Evolutionary conservation across 2,888 invertebrate species (phyloP).

Genomic region (Desoria tigrina): DNA sequence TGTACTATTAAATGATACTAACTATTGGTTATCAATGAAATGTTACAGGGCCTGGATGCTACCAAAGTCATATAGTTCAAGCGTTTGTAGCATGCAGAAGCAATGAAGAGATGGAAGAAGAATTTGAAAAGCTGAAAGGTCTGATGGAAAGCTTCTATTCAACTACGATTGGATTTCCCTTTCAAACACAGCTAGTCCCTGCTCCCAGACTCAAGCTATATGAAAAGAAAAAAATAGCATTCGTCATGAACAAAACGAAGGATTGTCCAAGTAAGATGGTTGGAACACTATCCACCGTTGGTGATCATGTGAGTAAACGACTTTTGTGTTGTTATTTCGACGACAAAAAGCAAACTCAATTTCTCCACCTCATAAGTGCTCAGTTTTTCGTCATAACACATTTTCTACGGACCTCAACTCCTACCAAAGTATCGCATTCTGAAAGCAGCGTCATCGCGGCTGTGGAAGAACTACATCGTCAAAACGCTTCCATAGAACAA

Average conservation of each 20-base stretch:
- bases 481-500: too few species aligned
- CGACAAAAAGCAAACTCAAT: conserved; percentile 63
- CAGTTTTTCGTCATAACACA: conserved; percentile 73
- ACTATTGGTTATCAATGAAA: neutral
- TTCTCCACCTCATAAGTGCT: conserved; percentile 71
- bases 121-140: conserved; percentile 60
- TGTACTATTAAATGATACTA: neutral
- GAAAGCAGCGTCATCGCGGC: conserved; percentile 1
- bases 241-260: conserved; percentile 74
- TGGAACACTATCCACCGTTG: conserved; percentile 71
- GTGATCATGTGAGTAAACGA: conserved; percentile 75
- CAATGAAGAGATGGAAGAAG: conserved; percentile 60
- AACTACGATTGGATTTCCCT: conserved; percentile 60
- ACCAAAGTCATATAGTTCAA: conserved; percentile 62
- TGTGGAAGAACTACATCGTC: neutral
- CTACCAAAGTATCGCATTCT: conserved; percentile 29
- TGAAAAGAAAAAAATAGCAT: conserved; percentile 69
- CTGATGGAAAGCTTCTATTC: conserved; percentile 63
- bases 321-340: conserved; percentile 67
- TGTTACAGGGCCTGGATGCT: conserved; percentile 33
- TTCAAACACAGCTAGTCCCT: conserved; percentile 70
- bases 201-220: conserved; percentile 65
- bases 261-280: conserved; percentile 69
- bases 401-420: conserved; percentile 59
- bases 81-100: conserved; percentile 65